Conservation (phyloP, 2,888 invertebrate species). For the Galerucella nymphaeae region DNA sequence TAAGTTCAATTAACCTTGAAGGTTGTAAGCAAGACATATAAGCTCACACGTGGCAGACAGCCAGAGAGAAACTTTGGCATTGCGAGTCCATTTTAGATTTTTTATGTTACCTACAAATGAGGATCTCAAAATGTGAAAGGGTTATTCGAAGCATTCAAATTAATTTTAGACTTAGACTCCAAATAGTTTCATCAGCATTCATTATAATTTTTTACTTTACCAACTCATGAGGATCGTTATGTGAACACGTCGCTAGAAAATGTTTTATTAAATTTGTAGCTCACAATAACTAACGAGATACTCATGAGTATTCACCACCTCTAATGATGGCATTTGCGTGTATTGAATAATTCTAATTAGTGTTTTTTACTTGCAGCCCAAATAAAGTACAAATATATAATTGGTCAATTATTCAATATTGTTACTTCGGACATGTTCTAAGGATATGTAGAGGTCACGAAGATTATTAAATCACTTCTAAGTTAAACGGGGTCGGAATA, state of each 20-base stretch:
- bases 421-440: no score
- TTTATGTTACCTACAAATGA: not conserved
- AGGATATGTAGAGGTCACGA: no score
- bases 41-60: conserved; percentile 25
- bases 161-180: not conserved
- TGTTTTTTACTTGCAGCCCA: no score
- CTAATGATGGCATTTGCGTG: not conserved
- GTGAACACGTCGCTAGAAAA: not conserved
- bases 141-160: conserved; percentile 5
- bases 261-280: not conserved
- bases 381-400: no score
- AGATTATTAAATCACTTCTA: no score
- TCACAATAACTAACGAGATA: not conserved
- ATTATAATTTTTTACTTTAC: not conserved
- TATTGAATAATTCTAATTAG: not conserved
- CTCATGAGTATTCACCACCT: not conserved
- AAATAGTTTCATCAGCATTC: not conserved
- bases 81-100: conserved; percentile 25
- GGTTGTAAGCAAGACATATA: not conserved
- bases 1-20: conserved; percentile 23
- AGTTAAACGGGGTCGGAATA: no score
- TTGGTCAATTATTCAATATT: no score
- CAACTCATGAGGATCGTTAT: not conserved
- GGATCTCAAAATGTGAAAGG: not conserved
- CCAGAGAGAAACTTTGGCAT: conserved; percentile 27